Percentiles rank a stretch among this genome's conserved stretches.
These are phyloP conservation scores for Columbina picui DNA, from an alignment of 2,113 vertebrate genomes.

Conservation along the genomic window DNA sequence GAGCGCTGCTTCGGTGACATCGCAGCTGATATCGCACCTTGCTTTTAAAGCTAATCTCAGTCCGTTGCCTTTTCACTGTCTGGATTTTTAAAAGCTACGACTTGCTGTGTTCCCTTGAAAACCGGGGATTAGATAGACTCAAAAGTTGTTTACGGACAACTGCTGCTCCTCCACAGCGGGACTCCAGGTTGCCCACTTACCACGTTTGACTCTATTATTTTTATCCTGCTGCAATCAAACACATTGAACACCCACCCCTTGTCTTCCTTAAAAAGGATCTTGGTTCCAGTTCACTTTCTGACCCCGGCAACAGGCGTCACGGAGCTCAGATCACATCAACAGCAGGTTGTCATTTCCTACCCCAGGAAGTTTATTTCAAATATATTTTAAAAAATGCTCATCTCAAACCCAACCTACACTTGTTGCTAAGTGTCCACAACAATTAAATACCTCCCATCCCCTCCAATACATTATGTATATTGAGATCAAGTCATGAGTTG, in stretches of 20 bases:
- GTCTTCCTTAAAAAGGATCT: not conserved
- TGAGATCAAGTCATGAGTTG: slow-evolving; percentile 42
- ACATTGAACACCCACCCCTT: not conserved
- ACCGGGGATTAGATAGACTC: not conserved
- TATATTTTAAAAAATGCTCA: not conserved
- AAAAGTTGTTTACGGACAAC: slow-evolving; percentile 1
- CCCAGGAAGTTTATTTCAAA: slow-evolving; percentile 41
- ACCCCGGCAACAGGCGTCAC: slow-evolving; percentile 4
- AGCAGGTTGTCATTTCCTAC: slow-evolving; percentile 42
- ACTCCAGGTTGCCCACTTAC: slow-evolving; percentile 11
- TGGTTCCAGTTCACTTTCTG: slow-evolving; percentile 12
- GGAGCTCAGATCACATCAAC: not conserved
- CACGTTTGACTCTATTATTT: slow-evolving; percentile 18
- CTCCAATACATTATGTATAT: slow-evolving; percentile 38
- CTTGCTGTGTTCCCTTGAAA: not conserved
- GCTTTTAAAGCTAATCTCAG: not conserved
- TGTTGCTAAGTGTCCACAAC: slow-evolving; percentile 27
- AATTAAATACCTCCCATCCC: slow-evolving; percentile 12
- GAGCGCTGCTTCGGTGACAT: not conserved
- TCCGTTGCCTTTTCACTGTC: not conserved
- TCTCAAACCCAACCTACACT: not conserved
- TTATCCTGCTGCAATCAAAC: slow-evolving; percentile 40
- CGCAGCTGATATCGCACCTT: not conserved
- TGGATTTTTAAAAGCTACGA: not conserved
- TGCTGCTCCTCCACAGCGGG: slow-evolving; percentile 20